phyloP scores from a whole-genome alignment of 2,113 vertebrate species.

The Elephantulus edwardii region DNA sequence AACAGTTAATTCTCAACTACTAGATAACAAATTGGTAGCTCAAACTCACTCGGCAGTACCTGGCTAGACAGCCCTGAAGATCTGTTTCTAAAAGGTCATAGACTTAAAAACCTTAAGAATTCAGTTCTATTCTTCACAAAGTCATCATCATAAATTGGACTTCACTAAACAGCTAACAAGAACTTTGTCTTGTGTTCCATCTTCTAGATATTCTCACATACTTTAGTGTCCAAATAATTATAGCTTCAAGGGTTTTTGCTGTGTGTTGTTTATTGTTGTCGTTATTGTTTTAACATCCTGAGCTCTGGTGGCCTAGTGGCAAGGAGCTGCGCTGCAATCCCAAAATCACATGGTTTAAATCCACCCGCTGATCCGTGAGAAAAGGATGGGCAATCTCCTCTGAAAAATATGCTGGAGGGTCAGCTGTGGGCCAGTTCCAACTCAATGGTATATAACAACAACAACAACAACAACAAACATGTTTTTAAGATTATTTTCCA shows the following conservation, averaged over 20 bases:
- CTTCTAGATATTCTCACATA: neutral
- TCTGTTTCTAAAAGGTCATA: neutral
- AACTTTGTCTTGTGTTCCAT: too few relatives aligned
- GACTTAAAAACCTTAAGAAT: neutral
- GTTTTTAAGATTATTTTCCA: conserved; percentile 13
- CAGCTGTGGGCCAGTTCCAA: too few relatives aligned
- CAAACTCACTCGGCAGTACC: neutral
- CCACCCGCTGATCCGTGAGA: too few relatives aligned
- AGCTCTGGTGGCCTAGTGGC: neutral
- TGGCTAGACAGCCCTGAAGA: neutral
- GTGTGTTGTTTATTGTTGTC: too few relatives aligned
- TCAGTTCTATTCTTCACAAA: neutral
- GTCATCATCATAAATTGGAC: neutral
- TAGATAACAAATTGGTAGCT: neutral
- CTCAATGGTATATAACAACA: too few relatives aligned
- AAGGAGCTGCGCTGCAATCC: too few relatives aligned
- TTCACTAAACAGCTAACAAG: neutral
- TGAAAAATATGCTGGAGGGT: too few relatives aligned
- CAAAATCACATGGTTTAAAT: too few relatives aligned
- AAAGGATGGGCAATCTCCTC: too few relatives aligned
- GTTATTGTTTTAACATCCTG: neutral
- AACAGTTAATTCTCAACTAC: neutral
- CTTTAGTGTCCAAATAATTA: neutral
- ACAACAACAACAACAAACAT: neutral
- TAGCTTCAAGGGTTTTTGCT: neutral